Evolutionary conservation across 1,140 invertebrate genomes (phyloP).

Genomic region (Drosophila parabipectinata): DNA sequence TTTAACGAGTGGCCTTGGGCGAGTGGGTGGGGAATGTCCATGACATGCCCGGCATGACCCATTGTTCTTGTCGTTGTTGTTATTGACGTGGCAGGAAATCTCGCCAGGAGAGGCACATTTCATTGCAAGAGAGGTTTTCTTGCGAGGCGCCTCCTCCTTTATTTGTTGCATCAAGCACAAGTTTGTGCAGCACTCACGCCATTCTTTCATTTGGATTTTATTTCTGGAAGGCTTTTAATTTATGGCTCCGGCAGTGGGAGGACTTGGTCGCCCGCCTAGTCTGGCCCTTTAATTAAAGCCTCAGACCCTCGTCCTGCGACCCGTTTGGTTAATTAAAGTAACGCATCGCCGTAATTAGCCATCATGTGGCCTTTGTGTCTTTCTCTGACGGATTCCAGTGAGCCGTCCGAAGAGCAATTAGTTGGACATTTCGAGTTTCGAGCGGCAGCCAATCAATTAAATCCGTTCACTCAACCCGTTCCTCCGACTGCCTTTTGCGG

Average conservation of each 20-base stretch:
- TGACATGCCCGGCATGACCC: conserved; percentile 42
- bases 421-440: conserved; percentile 50
- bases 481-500: conserved; percentile 45
- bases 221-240: conserved; percentile 55
- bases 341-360: conserved; percentile 57
- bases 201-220: conserved; percentile 9
- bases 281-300: conserved; percentile 47
- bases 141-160: conserved; percentile 24
- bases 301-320: conserved; percentile 2
- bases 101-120: too few relatives aligned
- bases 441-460: conserved; percentile 66
- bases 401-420: conserved; percentile 35
- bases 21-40: conserved; percentile 15
- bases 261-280: conserved; percentile 10
- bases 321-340: conserved; percentile 49
- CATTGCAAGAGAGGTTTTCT: conserved; percentile 34
- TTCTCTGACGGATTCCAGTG: conserved; percentile 43
- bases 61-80: conserved; percentile 29
- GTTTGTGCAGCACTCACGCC: conserved; percentile 40
- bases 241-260: conserved; percentile 41
- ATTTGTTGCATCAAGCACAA: conserved; percentile 48
- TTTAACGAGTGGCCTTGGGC: conserved; percentile 43
- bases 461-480: conserved; percentile 68
- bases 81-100: conserved; percentile 36
- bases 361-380: conserved; percentile 39